Base-by-base conservation (phyloP, 2,797 vertebrate species). In the Neosilurus mollespiculum region DNA sequence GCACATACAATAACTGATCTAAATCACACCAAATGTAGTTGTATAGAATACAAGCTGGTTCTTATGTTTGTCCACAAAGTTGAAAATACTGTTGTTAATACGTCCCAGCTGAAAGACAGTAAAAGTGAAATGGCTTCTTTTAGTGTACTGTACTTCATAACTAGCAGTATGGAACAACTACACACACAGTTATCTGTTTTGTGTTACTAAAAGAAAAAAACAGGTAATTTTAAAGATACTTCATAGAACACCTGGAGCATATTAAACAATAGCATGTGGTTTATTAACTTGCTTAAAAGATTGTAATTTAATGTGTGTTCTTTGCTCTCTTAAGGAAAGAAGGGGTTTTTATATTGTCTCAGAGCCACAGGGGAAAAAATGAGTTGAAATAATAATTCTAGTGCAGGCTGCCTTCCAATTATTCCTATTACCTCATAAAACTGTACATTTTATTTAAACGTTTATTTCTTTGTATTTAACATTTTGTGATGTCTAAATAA, bases 381-480 rank as follows among this genome's bases (percentile, higher is more conserved):
- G 76, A 34, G 5, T 62, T 78, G 69, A 84, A 73, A 82, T 85
- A 88, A 70, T 49, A 87, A 90, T 89, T 87, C 87, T 88, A 91
- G 88, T 87, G 82, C 77, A 89, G 90, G 90, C 89, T 92, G 89
- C 90, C 90, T 91, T 90, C 84, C 89, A 90, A 90, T 86, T 88
- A 89, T 81, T 91, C 84, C 91, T 90, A 91, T 92, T 92, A 93
- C 92, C 92, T 94, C 91, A 90, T 91, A 87, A 84, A 90, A 88
- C 75, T 91, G 76, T 90, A 88, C 84, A 91, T 91, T 93, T 92
- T 93, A 93, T 93, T 93, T 93, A 93, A 91, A 92, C 87, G 64
- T 65, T 70, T 84, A 56, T 15, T 91, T 81, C 82, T 83, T 91
- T 93, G 90, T 89, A 88, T 89, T 92, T 88, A 70, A 76, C 88